Evolutionary conservation across 2,113 vertebrate genomes (phyloP).

Genomic region (Pedionomus torquatus): DNA sequence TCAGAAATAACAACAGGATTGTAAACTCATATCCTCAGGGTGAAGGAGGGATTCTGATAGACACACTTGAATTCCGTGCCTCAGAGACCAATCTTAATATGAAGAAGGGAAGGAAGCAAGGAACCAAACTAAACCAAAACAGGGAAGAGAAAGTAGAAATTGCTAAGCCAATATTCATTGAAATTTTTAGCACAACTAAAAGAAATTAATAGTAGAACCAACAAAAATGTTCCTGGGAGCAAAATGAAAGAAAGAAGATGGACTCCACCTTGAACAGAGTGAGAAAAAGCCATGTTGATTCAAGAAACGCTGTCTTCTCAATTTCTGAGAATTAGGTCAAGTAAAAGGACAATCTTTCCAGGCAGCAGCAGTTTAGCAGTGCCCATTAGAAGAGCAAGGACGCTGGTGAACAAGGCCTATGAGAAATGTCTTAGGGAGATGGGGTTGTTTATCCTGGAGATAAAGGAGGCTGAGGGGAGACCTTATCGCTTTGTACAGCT

Average conservation of each 20-base stretch:
- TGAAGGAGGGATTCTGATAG: background rate
- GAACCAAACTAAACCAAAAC: background rate
- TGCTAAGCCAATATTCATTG: background rate
- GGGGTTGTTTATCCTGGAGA: background rate
- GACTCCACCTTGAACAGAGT: background rate
- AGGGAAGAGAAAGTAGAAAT: background rate
- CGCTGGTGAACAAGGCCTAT: background rate
- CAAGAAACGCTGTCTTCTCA: background rate
- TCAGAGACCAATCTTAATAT: background rate
- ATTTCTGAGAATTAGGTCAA: background rate
- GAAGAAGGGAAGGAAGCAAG: rapidly evolving
- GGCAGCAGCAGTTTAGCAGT: background rate
- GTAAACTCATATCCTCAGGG: background rate
- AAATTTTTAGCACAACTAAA: background rate
- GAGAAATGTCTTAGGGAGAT: background rate
- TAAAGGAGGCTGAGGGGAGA: background rate
- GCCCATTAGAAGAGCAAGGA: rapidly evolving
- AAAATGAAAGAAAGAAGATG: background rate
- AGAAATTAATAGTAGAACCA: background rate
- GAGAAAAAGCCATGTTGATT: background rate
- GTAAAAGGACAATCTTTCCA: background rate
- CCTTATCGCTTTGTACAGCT: background rate
- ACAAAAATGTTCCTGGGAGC: background rate
- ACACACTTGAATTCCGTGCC: background rate
- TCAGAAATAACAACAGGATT: background rate